Base-by-base conservation (phyloP, 2,888 invertebrate species). In the Sphaerophoria taeniata region DNA sequence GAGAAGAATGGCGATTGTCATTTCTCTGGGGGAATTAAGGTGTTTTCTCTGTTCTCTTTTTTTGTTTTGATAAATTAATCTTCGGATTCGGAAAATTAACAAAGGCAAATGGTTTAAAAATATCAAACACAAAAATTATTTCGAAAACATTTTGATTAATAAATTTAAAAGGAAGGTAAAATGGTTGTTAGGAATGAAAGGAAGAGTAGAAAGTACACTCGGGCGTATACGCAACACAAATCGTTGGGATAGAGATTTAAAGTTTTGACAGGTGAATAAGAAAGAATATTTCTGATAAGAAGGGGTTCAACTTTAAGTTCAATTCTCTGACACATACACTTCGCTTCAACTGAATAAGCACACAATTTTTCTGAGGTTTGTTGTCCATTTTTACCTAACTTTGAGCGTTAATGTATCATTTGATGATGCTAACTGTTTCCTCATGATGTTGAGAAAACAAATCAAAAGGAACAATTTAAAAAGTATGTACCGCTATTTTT, bases 1-100 rank as follows among this genome's bases (percentile, higher is more conserved):
- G 58, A 24, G 69, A 49, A 49, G 65, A 67, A 79, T 71, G 79
- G 60, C 55, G 71, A 61, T 75, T 79, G 71, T 58, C 63, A 14
- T 58, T 14, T n/a, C n/a, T 74, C 74, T 74, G 70, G 47, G 65
- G 49, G 71, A 55, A 53, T 53, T 60, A 9, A 45, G 34, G 24
- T 55, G 31, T 55, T 75, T 56, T 51, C 6, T 56, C 6, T 65
- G 65, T 16, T 55, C 47, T 73, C 6, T 65, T 71, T 16, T 55
- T 55, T 73, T 12, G 24, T 16, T 24, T 73, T 77, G 33, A 61
- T 61, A 39, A 31, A 43, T 43, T 7, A 43, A 43, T 43, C 3
- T 12, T 43, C 11, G 11, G 12, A 7, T 9, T 43, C 43, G 2
- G 9, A 43, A 43, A 67, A 45, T 47, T 55, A 65, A 58, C 45